These are phyloP conservation scores for Azemiops feae DNA, from an alignment of 2,113 vertebrate genomes.

Conservation along the genomic window DNA sequence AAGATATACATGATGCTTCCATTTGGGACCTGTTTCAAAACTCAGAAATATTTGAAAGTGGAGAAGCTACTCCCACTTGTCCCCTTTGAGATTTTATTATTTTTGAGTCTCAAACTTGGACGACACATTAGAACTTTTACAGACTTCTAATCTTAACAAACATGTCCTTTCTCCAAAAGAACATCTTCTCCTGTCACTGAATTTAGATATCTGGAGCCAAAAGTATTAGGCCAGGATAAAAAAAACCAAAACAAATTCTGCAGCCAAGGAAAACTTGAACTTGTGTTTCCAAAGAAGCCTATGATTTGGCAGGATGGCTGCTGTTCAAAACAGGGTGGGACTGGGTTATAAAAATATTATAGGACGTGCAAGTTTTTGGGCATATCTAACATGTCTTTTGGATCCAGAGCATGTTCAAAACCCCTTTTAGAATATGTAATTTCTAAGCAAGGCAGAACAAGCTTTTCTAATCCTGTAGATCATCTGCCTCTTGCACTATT, in stretches of 20 bases:
- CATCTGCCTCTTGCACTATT: neutral
- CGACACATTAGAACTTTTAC: neutral
- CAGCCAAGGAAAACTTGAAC: neutral
- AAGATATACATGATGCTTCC: neutral
- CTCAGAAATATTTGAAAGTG: neutral
- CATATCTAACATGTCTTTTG: neutral
- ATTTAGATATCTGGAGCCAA: neutral
- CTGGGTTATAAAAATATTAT: neutral
- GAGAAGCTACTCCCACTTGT: neutral
- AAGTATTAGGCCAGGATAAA: neutral
- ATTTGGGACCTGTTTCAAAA: neutral
- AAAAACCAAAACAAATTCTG: neutral
- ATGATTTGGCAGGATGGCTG: neutral
- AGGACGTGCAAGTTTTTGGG: neutral
- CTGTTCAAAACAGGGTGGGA: neutral
- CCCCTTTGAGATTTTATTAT: neutral
- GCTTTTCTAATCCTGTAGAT: neutral
- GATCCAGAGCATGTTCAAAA: neutral
- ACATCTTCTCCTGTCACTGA: neutral
- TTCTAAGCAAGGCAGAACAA: slow-evolving; percentile 11
- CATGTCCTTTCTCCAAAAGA: neutral
- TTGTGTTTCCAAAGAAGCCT: neutral
- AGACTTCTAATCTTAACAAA: neutral
- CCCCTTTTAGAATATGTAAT: neutral
- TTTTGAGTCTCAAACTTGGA: neutral